Conservation (phyloP, 2,888 invertebrate genomes). For the Lacanobia oleracea region DNA sequence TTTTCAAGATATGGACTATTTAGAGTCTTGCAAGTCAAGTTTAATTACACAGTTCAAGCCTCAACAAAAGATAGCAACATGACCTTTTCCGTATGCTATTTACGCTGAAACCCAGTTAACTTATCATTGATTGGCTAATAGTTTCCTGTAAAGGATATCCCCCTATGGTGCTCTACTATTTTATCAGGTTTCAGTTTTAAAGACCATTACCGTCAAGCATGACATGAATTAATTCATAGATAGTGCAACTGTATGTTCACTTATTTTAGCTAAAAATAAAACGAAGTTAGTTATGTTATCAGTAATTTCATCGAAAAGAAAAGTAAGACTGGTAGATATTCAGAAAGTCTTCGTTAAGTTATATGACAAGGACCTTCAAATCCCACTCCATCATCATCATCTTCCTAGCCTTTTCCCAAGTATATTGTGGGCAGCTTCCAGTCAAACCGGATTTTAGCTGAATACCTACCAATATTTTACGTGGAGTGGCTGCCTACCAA, state of each 20-base stretch:
- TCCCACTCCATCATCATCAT: too few relatives aligned
- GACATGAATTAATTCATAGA: conserved; percentile 41
- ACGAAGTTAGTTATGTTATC: neutral
- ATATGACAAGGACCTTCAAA: too few relatives aligned
- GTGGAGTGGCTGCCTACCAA: too few relatives aligned
- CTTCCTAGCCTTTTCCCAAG: too few relatives aligned
- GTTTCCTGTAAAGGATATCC: conserved; percentile 39
- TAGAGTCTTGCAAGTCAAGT: neutral
- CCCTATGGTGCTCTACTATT: conserved; percentile 33
- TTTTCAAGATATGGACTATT: too few relatives aligned
- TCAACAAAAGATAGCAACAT: neutral
- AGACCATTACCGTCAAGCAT: conserved; percentile 22
- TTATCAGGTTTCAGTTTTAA: conserved; percentile 1
- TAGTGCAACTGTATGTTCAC: conserved; percentile 13
- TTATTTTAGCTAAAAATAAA: conserved; percentile 4
- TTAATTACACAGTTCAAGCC: neutral
- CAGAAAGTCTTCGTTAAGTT: too few relatives aligned
- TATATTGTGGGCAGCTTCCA: too few relatives aligned
- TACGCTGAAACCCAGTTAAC: conserved; percentile 6
- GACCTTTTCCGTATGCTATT: neutral
- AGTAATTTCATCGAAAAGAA: neutral
- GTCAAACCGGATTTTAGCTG: too few relatives aligned
- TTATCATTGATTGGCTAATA: conserved; percentile 36
- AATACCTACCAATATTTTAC: too few relatives aligned
- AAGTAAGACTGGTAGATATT: too few relatives aligned